Conservation (phyloP, 2,113 vertebrate species). For the Hemiprocne comata region DNA sequence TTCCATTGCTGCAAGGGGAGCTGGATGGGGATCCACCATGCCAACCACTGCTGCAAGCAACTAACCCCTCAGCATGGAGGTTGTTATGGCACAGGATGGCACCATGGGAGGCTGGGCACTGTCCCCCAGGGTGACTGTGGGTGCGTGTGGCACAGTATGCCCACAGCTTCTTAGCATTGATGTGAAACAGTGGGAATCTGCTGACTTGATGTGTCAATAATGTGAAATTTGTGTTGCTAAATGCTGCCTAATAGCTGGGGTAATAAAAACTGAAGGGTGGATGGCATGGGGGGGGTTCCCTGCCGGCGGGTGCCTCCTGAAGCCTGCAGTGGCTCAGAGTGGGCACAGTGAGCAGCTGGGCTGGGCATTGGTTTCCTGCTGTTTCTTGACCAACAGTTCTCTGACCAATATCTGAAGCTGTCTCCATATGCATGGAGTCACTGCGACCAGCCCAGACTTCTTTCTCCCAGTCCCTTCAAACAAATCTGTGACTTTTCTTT, state of each 20-base stretch:
- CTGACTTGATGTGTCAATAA: neutral
- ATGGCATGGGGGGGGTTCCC: neutral
- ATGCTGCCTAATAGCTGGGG: neutral
- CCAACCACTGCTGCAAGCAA: neutral
- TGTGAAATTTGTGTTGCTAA: neutral
- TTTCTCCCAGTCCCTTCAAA: neutral
- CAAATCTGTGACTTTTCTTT: neutral
- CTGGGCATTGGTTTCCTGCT: neutral
- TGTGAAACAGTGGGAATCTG: neutral
- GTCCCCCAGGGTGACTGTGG: fast-evolving
- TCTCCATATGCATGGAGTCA: neutral
- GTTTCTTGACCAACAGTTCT: neutral
- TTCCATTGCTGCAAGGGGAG: neutral
- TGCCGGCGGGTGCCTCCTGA: neutral
- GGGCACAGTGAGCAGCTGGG: fast-evolving
- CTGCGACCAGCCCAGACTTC: neutral
- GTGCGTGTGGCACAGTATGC: neutral
- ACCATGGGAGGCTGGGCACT: neutral
- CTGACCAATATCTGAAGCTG: neutral
- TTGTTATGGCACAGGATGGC: neutral
- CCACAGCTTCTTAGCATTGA: neutral
- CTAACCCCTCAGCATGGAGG: fast-evolving
- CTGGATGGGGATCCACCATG: neutral
- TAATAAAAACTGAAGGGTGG: neutral
- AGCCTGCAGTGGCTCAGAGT: neutral